These are phyloP conservation scores for Microctonus brassicae DNA, from an alignment of 2,888 invertebrate genomes.

Conservation along the genomic window DNA sequence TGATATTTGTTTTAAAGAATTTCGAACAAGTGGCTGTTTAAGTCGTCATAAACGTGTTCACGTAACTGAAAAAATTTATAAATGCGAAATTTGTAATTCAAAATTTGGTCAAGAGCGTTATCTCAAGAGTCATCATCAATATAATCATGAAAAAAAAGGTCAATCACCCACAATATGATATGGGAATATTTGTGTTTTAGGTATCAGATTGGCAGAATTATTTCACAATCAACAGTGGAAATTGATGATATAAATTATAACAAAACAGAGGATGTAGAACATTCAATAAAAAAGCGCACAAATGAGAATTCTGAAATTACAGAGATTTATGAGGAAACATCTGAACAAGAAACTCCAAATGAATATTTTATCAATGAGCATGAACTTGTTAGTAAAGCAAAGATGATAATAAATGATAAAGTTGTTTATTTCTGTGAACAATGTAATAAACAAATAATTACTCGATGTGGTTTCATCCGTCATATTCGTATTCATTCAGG, in stretches of 20 bases:
- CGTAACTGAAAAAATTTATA: conserved; percentile 57
- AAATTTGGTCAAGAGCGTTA: conserved; percentile 71
- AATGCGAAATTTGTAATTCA: conserved; percentile 69
- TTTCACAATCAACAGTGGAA: not conserved
- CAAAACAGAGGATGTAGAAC: conserved; percentile 34
- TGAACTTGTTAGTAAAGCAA: not conserved
- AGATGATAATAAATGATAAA: conserved; percentile 16
- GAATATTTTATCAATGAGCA: not conserved
- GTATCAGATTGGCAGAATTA: not conserved
- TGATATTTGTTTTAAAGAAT: conserved; percentile 70
- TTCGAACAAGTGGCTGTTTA: conserved; percentile 70
- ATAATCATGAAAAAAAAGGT: not conserved
- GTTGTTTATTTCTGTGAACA: conserved; percentile 39
- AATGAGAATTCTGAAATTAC: no score
- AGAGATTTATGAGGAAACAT: no score
- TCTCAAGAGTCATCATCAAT: conserved; percentile 68
- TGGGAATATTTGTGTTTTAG: not conserved
- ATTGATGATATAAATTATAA: conserved; percentile 1
- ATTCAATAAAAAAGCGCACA: no score
- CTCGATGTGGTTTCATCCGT: conserved; percentile 47
- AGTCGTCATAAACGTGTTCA: conserved; percentile 72
- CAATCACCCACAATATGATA: not conserved
- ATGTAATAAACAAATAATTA: conserved; percentile 51
- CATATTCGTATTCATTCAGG: conserved; percentile 53
- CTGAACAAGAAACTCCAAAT: not conserved